phyloP scores from a whole-genome alignment of 2,113 vertebrate genomes.

The Xiphias gladius region DNA sequence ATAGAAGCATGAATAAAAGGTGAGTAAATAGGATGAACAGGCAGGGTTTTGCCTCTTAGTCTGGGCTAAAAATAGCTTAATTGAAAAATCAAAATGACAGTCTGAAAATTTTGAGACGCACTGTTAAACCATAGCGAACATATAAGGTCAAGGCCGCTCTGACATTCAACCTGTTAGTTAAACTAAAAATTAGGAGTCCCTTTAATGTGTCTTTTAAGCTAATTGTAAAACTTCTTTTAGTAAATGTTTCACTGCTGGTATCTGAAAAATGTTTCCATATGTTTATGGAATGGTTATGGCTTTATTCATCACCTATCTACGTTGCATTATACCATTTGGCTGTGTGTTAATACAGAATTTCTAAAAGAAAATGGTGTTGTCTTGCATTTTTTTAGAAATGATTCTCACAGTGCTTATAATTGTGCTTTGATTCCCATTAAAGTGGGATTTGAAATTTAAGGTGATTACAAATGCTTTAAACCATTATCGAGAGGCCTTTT shows the following conservation, averaged over 20 bases:
- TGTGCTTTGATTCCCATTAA: conserved; percentile 16
- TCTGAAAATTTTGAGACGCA: background rate
- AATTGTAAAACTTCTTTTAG: background rate
- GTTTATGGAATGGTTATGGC: background rate
- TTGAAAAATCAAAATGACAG: conserved; percentile 1
- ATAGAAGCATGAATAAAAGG: background rate
- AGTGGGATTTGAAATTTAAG: conserved; percentile 13
- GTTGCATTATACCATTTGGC: background rate
- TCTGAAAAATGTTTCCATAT: background rate
- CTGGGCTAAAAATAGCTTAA: background rate
- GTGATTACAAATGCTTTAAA: conserved; percentile 30
- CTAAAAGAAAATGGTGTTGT: background rate
- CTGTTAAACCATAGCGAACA: background rate
- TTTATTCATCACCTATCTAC: background rate
- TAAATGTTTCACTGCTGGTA: background rate
- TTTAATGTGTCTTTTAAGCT: background rate
- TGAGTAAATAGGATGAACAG: background rate
- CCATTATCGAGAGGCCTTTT: conserved; percentile 6
- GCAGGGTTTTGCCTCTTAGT: background rate
- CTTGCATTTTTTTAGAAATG: background rate
- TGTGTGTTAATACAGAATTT: background rate
- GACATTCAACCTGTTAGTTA: background rate
- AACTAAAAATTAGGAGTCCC: background rate
- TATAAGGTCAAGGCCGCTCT: background rate
- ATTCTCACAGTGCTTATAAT: conserved; percentile 7